Base-by-base conservation (phyloP, 2,888 invertebrate species). In the Lithophane ornitopus region DNA sequence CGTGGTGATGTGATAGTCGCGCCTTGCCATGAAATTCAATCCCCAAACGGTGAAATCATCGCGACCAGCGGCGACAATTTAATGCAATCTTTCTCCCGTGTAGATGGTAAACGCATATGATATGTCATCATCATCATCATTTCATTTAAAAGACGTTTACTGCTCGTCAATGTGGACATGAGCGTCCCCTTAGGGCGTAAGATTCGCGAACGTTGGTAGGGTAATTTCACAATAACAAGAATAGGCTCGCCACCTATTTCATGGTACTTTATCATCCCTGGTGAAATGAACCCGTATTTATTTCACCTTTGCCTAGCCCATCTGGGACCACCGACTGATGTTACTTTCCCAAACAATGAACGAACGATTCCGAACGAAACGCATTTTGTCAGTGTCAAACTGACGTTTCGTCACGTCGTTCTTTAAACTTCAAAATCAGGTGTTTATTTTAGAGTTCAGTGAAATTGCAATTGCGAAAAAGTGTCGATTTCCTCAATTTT, bases 401-500 rank as follows among this genome's bases (percentile, higher is more conserved):
- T 69, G 68, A 81, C 61, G 28, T 52, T 68, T 6, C 8, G 19
- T 52, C 28, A 65, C 28, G 19, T 65, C 34, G 7, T 26, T n/a
- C 19, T 44, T 26, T 11, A 44, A 54, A 75, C 75, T 62, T 87
- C 87, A 87, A 73, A 85, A 86, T 70, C 87, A 85, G 80, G 80
- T 88, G 88, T 87, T 88, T 86, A 69, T 65, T 68, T 59, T 70
- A 68, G 67, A 28, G 1, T 58, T 39, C 46, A 41, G 49, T 62
- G 41, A 62, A 59, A 63, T 49, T 77, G 70, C 34, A 82, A 63
- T 65, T 28, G 7, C 16, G n/a, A n/a, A 61, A 58, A 72, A 80
- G n/a, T 62, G n/a, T 12, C 49, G n/a, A 44, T 80, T 69, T 46
- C 6, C 2, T 52, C 6, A 58, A 58, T 68, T 67, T 19, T 4